Evolutionary conservation across 2,888 invertebrate genomes (phyloP).

Genomic region (Sesamia inferens): DNA sequence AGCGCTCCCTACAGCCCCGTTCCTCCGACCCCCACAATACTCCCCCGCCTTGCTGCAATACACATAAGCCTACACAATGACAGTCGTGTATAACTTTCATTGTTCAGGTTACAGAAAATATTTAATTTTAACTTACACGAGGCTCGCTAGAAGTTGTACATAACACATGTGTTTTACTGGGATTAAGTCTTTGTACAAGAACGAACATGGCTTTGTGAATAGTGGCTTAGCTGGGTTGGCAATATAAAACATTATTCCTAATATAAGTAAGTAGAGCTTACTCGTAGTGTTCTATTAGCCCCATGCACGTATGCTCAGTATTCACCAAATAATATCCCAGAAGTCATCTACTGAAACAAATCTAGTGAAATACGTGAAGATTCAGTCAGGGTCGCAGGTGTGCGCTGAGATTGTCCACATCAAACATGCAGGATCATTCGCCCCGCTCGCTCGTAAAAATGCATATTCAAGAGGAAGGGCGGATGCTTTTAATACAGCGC

Average conservation of each 20-base stretch:
- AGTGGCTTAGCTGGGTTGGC: slow-evolving; percentile 7
- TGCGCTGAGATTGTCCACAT: slow-evolving; percentile 85
- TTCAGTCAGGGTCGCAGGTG: slow-evolving; percentile 67
- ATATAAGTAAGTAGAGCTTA: not conserved
- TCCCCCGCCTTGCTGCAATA: slow-evolving; percentile 77
- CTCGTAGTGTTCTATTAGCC: not conserved
- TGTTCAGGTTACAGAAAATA: slow-evolving; percentile 69
- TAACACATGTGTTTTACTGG: slow-evolving; percentile 27
- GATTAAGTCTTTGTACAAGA: slow-evolving; percentile 24
- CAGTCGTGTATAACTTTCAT: slow-evolving; percentile 74
- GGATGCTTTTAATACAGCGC: slow-evolving; percentile 86
- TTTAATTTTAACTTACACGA: slow-evolving; percentile 58
- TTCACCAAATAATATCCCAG: not conserved
- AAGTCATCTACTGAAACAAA: slow-evolving; percentile 42
- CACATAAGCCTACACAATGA: slow-evolving; percentile 83
- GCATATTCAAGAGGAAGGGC: slow-evolving; percentile 87
- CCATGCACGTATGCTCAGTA: not conserved
- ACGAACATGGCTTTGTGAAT: not conserved
- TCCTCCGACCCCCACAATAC: slow-evolving; percentile 67
- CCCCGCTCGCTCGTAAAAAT: slow-evolving; percentile 87
- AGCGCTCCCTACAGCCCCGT: slow-evolving; percentile 77
- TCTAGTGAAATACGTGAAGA: slow-evolving; percentile 50
- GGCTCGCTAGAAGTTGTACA: slow-evolving; percentile 22
- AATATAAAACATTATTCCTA: not conserved
- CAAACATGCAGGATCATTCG: slow-evolving; percentile 84